Evolutionary conservation across 2,797 vertebrate species (phyloP), one percentile per base, ranked within the genome.

Genomic region (Pelobates cultripes): DNA sequence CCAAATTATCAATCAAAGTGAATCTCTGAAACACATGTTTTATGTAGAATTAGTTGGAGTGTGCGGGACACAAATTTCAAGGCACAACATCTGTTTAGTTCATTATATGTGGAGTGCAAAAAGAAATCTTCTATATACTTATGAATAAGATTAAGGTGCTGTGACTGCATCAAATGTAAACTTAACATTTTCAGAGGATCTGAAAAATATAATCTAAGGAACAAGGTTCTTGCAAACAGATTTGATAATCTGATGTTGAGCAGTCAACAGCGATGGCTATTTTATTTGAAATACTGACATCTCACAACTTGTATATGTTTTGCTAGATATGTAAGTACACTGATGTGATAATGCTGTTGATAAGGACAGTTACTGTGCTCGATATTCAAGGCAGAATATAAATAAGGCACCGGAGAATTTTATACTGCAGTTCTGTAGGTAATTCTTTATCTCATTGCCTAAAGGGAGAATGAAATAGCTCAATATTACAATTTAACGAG

Each of bases 1-100:
- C 47, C 40, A 77, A 72, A 81, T 51, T 70, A 82, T 82, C 75
- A 82, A 73, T 82, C 74, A 77, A 60, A 82, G 77, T 72, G n/a
- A 68, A 78, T 73, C 63, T 68, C 77, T 78, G 15, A 72, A 77
- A 78, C 73, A 55, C 70, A 72, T 57, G 70, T 55, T 77, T 78
- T 73, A 61, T 70, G 75, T 72, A 74, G 69, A 78, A 83, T 78
- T 83, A 83, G 61, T 55, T 78, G 70, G 61, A 77, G 75, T 72
- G 75, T 77, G 70, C 69, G 71, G 77, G 63, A 78, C 55, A 45
- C 70, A 69, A 83, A 73, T 74, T 82, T 60, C 47, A 82, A 78
- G 81, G 68, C 70, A 61, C 55, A 78, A 43, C 76, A 83, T 83
- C 75, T 83, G 81, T 78, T 78, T 45, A 7, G 44, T 68, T 78